Percentiles rank a stretch among this genome's conserved stretches.
Evolutionary conservation across 2,888 invertebrate species (phyloP).

Genomic region (Xestia xanthographa): DNA sequence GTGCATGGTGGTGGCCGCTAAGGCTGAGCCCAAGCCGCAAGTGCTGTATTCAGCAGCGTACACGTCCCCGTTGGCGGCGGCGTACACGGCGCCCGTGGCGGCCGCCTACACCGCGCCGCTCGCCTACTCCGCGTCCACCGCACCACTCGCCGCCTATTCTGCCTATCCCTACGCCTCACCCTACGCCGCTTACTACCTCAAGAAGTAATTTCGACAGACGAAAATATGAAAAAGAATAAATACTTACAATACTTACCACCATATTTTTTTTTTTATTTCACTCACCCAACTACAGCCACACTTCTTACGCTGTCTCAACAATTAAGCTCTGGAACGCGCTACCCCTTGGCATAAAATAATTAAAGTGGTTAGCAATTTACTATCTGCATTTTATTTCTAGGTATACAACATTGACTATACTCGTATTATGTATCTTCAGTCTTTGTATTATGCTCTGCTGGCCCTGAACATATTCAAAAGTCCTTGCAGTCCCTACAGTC

Average conservation of each 20-base stretch:
- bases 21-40: conserved; percentile 70
- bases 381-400: conserved; percentile 12
- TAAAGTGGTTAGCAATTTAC: background rate
- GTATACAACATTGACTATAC: background rate
- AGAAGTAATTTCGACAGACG: conserved; percentile 34
- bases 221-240: too few species aligned
- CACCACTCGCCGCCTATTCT: conserved; percentile 74
- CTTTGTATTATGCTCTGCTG: background rate
- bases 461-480: background rate
- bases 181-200: conserved; percentile 59
- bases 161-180: conserved; percentile 75
- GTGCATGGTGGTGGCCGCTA: conserved; percentile 77
- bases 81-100: conserved; percentile 78
- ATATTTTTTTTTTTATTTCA: too few species aligned
- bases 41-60: conserved; percentile 70
- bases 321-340: too few species aligned
- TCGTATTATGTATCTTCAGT: background rate
- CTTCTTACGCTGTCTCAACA: too few species aligned
- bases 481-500: background rate
- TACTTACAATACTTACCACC: too few species aligned
- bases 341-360: too few species aligned
- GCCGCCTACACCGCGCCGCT: conserved; percentile 75
- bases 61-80: conserved; percentile 73
- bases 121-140: conserved; percentile 78
- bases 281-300: too few species aligned